Percentiles rank a stretch among this genome's conserved stretches.
These are phyloP conservation scores for Chaetophractus vellerosus DNA, from an alignment of 2,797 vertebrate genomes.

Conservation along the genomic window DNA sequence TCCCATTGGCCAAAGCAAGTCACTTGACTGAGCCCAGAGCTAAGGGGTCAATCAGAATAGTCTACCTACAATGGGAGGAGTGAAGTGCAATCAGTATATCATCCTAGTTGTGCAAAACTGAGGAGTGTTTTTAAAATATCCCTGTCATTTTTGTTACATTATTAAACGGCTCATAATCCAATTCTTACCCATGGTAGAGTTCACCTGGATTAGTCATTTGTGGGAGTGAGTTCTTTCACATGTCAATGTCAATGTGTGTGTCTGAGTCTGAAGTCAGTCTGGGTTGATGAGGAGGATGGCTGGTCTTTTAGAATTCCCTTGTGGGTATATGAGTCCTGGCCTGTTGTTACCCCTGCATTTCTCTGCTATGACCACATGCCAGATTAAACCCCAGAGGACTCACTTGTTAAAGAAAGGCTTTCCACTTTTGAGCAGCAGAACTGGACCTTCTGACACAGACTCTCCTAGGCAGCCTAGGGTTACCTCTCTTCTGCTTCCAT, in stretches of 20 bases:
- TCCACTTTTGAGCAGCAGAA: background rate
- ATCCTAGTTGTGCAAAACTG: background rate
- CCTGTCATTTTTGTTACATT: background rate
- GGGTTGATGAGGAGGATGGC: background rate
- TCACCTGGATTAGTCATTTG: background rate
- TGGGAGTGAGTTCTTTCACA: background rate
- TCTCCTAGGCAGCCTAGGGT: background rate
- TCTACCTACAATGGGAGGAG: background rate
- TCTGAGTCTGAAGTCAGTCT: background rate
- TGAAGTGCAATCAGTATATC: constrained; percentile 2
- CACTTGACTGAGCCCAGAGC: background rate
- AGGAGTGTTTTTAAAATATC: background rate
- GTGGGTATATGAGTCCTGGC: background rate
- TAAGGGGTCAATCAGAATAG: background rate
- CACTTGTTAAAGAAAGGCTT: background rate
- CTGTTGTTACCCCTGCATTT: background rate
- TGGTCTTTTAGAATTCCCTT: background rate
- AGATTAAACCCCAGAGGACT: background rate
- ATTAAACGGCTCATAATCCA: background rate
- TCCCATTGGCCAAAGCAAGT: background rate
- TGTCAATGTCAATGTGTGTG: background rate
- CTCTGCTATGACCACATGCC: background rate
- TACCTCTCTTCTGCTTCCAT: background rate
- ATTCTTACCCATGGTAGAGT: background rate
- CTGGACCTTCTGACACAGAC: background rate